Evolutionary conservation across 2,888 invertebrate genomes (phyloP), one percentile per base, ranked within the genome.

Genomic region (Cephus runcator): DNA sequence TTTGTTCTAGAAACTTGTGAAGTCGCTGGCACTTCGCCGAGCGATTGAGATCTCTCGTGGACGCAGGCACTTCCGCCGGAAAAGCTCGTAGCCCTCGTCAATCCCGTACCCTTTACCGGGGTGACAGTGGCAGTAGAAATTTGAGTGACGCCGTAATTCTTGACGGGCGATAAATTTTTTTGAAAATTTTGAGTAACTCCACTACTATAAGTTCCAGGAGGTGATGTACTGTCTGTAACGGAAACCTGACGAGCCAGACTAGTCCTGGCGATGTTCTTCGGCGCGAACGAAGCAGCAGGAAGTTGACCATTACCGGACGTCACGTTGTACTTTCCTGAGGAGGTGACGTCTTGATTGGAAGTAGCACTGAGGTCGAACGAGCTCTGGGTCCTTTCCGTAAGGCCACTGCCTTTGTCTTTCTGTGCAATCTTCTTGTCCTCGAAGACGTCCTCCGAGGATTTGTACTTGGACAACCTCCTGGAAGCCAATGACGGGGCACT

Each of bases 11-110:
- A 82, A 34, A 90, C 84, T 76, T 86, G 88, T 73, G 85, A 76
- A 74, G 73, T 80, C 4, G 79, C 89, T 86, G 86, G 85, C 6
- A 90, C 92, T 83, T 93, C 93, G 75, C 93, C 91, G 79, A 93
- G 87, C 82, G 93, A 93, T 86, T 93, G 93, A 11, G 93, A 93
- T 81, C 93, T 88, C n/a, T 89, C 91, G 85, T 92, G 93, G 68
- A 92, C 82, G 56, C 81, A 83, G 15, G 87, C 87, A 79, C 89
- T 78, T 33, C 84, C 83, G 69, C 90, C 93, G 69, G 90, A 92
- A 86, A 90, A 93, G 78, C 92, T 92, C 31, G 91, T 92, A 3
- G 92, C 92, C 73, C 92, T 84, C 31, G 87, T 84, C 69, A 89
- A 78, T 30, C 83, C 82, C 4, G 87, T 73, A 0, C 34, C 35